These are phyloP conservation scores for Megaceryle maxima DNA, from an alignment of 2,113 vertebrate species.

Conservation along the genomic window DNA sequence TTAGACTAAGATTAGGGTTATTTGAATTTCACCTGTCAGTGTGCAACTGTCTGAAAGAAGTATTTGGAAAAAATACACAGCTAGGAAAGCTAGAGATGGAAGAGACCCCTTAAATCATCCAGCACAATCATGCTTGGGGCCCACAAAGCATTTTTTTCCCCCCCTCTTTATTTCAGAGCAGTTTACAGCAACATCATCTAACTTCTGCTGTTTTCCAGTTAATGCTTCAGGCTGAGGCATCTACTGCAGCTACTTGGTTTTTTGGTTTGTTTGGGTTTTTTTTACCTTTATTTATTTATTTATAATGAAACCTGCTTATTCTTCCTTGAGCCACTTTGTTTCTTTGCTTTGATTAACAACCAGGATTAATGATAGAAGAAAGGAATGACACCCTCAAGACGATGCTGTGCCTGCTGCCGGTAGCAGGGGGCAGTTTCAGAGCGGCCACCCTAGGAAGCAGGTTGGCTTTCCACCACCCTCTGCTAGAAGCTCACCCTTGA, in stretches of 20 bases:
- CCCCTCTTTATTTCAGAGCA: background rate
- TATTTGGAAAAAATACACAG: background rate
- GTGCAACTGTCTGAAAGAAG: background rate
- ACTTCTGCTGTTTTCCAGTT: background rate
- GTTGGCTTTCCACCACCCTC: background rate
- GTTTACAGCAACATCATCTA: rapidly evolving
- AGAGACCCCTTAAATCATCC: background rate
- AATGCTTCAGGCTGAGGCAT: background rate
- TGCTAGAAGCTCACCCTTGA: background rate
- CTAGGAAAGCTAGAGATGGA: background rate
- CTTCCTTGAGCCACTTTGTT: background rate
- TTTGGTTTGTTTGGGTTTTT: background rate
- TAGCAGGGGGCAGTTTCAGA: background rate
- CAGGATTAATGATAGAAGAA: background rate
- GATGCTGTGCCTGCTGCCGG: background rate
- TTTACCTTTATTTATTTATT: background rate
- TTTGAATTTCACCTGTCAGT: background rate
- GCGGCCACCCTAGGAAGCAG: background rate
- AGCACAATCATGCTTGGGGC: background rate
- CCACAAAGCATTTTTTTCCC: background rate
- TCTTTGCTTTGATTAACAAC: background rate
- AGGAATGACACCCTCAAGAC: rapidly evolving
- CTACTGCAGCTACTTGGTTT: background rate
- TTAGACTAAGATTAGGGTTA: background rate
- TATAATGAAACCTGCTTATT: background rate